Base-by-base conservation (phyloP, 2,888 invertebrate genomes). In the Tricholauxania praeusta region DNA sequence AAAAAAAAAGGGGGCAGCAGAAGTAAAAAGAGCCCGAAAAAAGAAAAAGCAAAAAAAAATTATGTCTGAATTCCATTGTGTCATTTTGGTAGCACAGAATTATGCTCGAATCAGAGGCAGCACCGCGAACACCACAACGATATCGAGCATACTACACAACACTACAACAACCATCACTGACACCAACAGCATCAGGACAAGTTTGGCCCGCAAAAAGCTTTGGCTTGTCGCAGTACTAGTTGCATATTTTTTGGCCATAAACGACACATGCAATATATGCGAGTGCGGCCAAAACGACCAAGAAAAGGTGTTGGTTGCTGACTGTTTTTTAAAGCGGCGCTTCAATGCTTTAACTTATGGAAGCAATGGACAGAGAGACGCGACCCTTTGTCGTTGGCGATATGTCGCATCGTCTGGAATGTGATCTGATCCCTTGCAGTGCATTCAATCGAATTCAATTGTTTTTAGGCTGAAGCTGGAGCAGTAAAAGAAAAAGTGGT, bases 361-460 rank as follows among this genome's bases (percentile, higher is more conserved):
- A 8, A 39, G 39, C 39, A 39, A 39, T 39, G 39, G 74, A 73
- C 77, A 76, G 76, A 74, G 75, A 52, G 74, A 75, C 78, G 78
- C 77, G 72, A 71, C 55, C 55, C 48, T 63, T 74, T 76, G 80
- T 80, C 52, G 71, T 51, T 70, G 77, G 78, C 78, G 78, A 78
- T 77, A 78, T 39, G 39, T 39, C 39, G 39, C 39, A 39, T 7
- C 79, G 83, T 80, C 80, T 79, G 82, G 85, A 77, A 79, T 79
- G 82, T 76, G 77, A 78, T 78, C 82, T 78, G 77, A 78, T 78
- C 82, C 78, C 79, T 80, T 80, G 83, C 80, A 80, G 84, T 84
- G 85, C 84, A 85, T 84, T 83, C 83, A 84, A 84, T 83, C 85
- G 85, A 80, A 85, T 83, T 84, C 83, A 84, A 83, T 83, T 83